phyloP scores from a whole-genome alignment of 1,140 invertebrate genomes.

The Diorhabda sublineata region DNA sequence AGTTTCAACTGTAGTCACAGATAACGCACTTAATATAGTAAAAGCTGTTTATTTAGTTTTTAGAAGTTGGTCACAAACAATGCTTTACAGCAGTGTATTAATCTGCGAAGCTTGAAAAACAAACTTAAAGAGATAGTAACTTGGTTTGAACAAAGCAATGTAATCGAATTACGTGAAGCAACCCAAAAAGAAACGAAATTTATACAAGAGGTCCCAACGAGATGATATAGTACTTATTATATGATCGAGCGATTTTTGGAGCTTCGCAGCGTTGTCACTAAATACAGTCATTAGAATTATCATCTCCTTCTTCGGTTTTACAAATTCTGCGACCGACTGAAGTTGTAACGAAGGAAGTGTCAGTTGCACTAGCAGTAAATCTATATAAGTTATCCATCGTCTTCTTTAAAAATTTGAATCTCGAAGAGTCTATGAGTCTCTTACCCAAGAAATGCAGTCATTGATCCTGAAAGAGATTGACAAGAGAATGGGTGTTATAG shows the following conservation, averaged over 20 bases:
- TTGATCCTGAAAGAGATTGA: slow-evolving; percentile 30
- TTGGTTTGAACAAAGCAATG: slow-evolving; percentile 44
- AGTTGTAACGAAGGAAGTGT: slow-evolving; percentile 43
- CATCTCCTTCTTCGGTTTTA: slow-evolving; percentile 36
- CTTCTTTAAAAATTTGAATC: slow-evolving; percentile 38
- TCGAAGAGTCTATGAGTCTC: slow-evolving; percentile 21
- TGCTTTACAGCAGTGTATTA: slow-evolving; percentile 15
- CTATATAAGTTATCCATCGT: slow-evolving; percentile 46
- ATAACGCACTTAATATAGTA: slow-evolving; percentile 47
- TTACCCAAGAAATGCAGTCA: slow-evolving; percentile 29
- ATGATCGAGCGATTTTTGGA: too few species aligned
- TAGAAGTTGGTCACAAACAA: slow-evolving; percentile 42
- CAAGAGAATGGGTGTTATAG: slow-evolving; percentile 39
- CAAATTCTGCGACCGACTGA: slow-evolving; percentile 41
- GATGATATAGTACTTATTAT: too few species aligned
- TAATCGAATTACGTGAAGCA: slow-evolving; percentile 40
- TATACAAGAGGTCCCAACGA: too few species aligned
- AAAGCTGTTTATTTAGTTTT: slow-evolving; percentile 44
- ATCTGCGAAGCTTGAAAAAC: slow-evolving; percentile 27
- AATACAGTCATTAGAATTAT: slow-evolving; percentile 41
- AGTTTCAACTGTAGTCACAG: slow-evolving; percentile 45
- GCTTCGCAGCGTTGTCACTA: slow-evolving; percentile 16
- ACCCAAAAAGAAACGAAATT: too few species aligned
- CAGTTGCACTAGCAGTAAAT: slow-evolving; percentile 44
- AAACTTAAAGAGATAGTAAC: slow-evolving; percentile 44